Percentiles rank a stretch among this genome's conserved stretches.
phyloP scores from a whole-genome alignment of 2,113 vertebrate genomes.

The Fulica atra region DNA sequence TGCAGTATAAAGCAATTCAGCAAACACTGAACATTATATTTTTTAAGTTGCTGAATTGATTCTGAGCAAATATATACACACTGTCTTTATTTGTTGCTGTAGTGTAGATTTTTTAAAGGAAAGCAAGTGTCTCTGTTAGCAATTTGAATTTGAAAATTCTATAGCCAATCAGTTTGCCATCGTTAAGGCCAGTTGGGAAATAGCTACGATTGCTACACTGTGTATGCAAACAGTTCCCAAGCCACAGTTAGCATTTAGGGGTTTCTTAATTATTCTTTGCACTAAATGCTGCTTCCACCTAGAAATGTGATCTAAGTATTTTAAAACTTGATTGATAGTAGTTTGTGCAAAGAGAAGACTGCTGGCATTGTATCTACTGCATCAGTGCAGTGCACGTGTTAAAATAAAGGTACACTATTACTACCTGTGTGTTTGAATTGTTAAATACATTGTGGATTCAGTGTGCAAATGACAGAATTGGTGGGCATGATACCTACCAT shows the following conservation, averaged over 20 bases:
- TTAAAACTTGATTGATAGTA: constrained; percentile 37
- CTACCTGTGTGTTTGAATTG: neutral
- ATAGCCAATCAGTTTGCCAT: neutral
- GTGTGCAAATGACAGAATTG: neutral
- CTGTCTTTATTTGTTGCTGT: constrained; percentile 38
- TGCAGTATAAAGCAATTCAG: constrained; percentile 30
- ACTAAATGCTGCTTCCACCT: constrained; percentile 68
- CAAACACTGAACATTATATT: constrained; percentile 1
- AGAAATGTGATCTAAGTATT: constrained; percentile 50
- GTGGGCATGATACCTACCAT: neutral
- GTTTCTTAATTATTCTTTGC: constrained; percentile 59
- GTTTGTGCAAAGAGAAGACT: constrained; percentile 55
- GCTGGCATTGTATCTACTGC: constrained; percentile 49
- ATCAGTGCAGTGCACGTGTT: constrained; percentile 34
- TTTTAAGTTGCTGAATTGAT: constrained; percentile 46
- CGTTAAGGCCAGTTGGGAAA: constrained; percentile 22
- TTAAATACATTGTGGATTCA: neutral
- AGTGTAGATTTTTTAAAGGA: neutral
- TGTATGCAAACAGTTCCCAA: constrained; percentile 11
- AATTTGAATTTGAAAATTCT: neutral
- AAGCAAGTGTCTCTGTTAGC: neutral
- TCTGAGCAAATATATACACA: constrained; percentile 32
- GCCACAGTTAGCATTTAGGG: neutral
- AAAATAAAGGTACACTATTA: constrained; percentile 64
- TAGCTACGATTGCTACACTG: neutral